phyloP scores from a whole-genome alignment of 2,113 vertebrate genomes.

The Nipponia nippon region DNA sequence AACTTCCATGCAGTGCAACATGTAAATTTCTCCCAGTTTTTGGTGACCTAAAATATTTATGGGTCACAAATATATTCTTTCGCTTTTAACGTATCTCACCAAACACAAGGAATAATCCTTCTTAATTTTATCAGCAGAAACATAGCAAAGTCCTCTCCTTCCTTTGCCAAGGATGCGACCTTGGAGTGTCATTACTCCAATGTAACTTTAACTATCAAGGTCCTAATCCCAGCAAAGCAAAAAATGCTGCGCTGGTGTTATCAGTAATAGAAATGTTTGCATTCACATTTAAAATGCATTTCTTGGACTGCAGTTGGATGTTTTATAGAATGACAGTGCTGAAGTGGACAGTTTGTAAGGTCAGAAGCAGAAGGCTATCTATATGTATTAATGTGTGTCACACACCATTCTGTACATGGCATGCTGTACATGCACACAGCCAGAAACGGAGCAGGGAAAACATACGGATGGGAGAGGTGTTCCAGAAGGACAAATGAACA shows the following conservation, averaged over 20 bases:
- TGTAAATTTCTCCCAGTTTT: not conserved
- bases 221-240: constrained; percentile 48
- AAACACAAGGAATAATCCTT: not conserved
- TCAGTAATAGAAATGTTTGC: constrained; percentile 67
- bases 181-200: constrained; percentile 57
- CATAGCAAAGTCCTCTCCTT: not conserved
- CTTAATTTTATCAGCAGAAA: constrained; percentile 29
- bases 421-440: not conserved
- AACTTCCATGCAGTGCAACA: not conserved
- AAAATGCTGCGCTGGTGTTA: constrained; percentile 64
- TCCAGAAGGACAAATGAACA: not conserved
- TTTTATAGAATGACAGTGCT: constrained; percentile 59
- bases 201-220: constrained; percentile 49
- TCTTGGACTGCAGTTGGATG: constrained; percentile 50
- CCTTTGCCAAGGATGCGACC: not conserved
- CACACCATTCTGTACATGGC: not conserved
- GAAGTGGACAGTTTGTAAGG: constrained; percentile 68
- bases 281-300: constrained; percentile 68
- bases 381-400: constrained; percentile 41
- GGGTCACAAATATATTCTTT: not conserved
- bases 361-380: constrained; percentile 55
- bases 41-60: not conserved
- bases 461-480: not conserved
- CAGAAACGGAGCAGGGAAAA: not conserved
- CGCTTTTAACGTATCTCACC: not conserved